These are phyloP conservation scores for Dorcus parallelipipedus DNA, from an alignment of 2,888 invertebrate species.

Conservation along the genomic window DNA sequence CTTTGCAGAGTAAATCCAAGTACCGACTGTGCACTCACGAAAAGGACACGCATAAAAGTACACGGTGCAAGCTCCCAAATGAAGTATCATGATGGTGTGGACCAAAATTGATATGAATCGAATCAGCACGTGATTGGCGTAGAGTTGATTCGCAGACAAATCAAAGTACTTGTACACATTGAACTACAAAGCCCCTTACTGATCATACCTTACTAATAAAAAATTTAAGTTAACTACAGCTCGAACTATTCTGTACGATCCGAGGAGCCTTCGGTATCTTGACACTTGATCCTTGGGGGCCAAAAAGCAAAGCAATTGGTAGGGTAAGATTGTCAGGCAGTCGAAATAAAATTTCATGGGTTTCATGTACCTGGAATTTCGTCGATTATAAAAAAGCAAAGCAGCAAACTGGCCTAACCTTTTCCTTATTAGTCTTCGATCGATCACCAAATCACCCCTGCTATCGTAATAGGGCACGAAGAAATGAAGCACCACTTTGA, in stretches of 20 bases:
- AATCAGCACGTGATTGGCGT: conserved; percentile 20
- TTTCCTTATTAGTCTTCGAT: conserved; percentile 16
- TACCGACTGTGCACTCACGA: conserved; percentile 1
- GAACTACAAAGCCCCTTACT: conserved; percentile 15
- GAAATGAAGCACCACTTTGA: conserved; percentile 21
- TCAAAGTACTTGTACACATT: conserved; percentile 26
- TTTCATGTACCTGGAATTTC: conserved; percentile 16
- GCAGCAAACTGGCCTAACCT: conserved; percentile 4
- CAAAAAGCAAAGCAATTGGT: conserved; percentile 16
- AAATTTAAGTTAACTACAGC: conserved; percentile 9
- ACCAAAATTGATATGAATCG: conserved; percentile 20
- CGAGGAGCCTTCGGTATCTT: background rate
- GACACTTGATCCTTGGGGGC: background rate
- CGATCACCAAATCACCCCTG: conserved; percentile 15
- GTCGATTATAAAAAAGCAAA: background rate
- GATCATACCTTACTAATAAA: too few species aligned
- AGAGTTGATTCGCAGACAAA: conserved; percentile 20
- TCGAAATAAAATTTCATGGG: conserved; percentile 20
- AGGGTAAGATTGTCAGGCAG: conserved; percentile 17
- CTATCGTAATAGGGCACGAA: conserved; percentile 20
- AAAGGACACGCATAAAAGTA: conserved; percentile 20
- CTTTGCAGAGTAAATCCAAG: conserved; percentile 7
- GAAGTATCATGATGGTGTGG: conserved; percentile 19
- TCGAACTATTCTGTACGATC: conserved; percentile 8
- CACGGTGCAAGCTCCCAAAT: conserved; percentile 24